A percentile compares a stretch with the other conserved stretches of the same genome.
Evolutionary conservation across 1,140 invertebrate species (phyloP).

Genomic region (Diuraphis noxia): DNA sequence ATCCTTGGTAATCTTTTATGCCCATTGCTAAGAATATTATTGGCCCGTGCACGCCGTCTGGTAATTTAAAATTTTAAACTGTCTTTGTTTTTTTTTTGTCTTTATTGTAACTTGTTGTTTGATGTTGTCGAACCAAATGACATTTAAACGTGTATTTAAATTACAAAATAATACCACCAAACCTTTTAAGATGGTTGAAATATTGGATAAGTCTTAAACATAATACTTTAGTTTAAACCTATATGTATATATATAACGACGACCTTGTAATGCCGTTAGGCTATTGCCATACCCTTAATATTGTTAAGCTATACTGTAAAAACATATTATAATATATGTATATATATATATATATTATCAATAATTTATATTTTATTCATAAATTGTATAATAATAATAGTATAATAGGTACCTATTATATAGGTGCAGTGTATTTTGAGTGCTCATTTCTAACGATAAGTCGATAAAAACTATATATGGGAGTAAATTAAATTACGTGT

Average conservation of each 20-base stretch:
- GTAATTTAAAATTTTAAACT: background rate
- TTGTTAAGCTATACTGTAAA: background rate
- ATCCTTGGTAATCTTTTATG: conserved; percentile 3
- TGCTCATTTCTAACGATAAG: background rate
- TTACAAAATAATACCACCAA: conserved; percentile 26
- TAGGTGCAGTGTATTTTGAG: too few relatives aligned
- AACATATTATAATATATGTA: background rate
- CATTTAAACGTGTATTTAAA: conserved; percentile 24
- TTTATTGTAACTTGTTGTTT: background rate
- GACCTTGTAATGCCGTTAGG: background rate
- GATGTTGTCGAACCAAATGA: background rate
- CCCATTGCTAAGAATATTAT: background rate
- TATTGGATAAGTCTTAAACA: background rate
- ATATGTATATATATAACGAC: background rate
- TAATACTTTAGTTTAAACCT: conserved; percentile 3
- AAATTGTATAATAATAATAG: background rate
- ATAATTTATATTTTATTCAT: background rate
- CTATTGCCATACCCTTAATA: background rate
- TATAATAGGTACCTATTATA: too few relatives aligned
- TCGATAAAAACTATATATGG: background rate
- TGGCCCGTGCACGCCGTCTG: too few relatives aligned
- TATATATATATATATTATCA: too few relatives aligned
- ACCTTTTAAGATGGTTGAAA: background rate
- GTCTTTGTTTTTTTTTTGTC: background rate
- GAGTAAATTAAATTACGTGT: background rate